Conservation (phyloP, 35 echinoderm and acorn worm species). For the Strongylocentrotus purpuratus region DNA sequence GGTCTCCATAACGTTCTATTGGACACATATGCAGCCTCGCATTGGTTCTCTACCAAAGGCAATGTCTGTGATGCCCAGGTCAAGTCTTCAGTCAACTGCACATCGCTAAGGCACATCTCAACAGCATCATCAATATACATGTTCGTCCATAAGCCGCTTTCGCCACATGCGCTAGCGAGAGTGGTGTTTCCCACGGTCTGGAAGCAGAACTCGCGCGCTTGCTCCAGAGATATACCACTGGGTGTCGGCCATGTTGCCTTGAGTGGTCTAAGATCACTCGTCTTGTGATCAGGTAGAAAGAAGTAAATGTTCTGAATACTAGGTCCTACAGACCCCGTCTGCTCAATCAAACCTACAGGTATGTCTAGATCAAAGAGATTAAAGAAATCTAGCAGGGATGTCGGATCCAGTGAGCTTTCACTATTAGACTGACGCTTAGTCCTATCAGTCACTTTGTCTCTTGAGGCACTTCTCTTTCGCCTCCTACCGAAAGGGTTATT, state of each 20-base stretch:
- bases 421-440: not conserved
- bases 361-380: conserved; percentile 43
- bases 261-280: conserved; percentile 62
- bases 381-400: conserved; percentile 20
- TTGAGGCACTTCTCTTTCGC: not conserved
- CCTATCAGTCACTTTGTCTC: conserved; percentile 7
- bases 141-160: conserved; percentile 51
- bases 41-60: conserved; percentile 85
- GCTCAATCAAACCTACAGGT: not conserved
- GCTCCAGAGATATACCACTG: conserved; percentile 78
- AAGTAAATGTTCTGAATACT: conserved; percentile 58
- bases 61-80: conserved; percentile 80
- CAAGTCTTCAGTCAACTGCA: conserved; percentile 92
- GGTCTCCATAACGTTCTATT: conserved; percentile 64
- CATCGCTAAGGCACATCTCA: conserved; percentile 82
- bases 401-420: not conserved
- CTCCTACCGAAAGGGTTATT: not conserved
- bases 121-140: conserved; percentile 87
- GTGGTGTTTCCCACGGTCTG: conserved; percentile 65
- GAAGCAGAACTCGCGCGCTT: conserved; percentile 88
- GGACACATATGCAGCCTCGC: conserved; percentile 71
- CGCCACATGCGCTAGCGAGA: conserved; percentile 65
- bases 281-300: conserved; percentile 76
- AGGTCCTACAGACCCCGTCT: not conserved
- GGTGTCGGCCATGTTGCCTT: conserved; percentile 80